Evolutionary conservation across 1,140 invertebrate genomes (phyloP), one percentile per base, ranked within the genome.

Genomic region (Euwallacea fornicatus): DNA sequence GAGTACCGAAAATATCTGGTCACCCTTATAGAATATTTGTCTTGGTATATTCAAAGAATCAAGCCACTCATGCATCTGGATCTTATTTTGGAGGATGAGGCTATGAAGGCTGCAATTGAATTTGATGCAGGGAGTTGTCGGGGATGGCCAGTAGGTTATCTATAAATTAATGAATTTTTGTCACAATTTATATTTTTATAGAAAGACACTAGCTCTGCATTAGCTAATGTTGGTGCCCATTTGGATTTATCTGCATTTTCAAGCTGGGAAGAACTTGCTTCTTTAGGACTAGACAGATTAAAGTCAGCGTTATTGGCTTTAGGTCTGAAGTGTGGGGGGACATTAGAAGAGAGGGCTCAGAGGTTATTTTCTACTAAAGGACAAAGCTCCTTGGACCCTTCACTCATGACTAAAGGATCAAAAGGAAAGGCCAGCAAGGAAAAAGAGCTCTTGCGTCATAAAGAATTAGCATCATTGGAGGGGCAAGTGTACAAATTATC

Each of bases 271-370:
- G 98, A 99, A 83, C 83, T 99, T 69, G 96, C 96, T 2, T 98
- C 96, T 7, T 84, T 99, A 7, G 98, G 98, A 50, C 82, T 99
- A 73, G 98, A 99, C 86, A 89, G 98, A 80, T 86, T 99, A 2
- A 99, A 99, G 82, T 97, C 95, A 11, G 98, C 97, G 8, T 83
- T 99, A 0, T 93, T 98, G 89, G 98, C 97, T 6, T 82, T 99
- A n/a, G 95, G 95, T 0, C 84, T 99, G 0, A 99, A 99, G 83
- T 99, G 98, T 86, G 98, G 98, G 68, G 98, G 97, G 4, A 98
- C 97, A 15, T 83, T 99, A 15, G 96, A 98, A 85, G 97, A 99
- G 85, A 85, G 98, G 76, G 98, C 98, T 6, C 93, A 98, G 79
- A 87, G 98, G 78, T 85, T 99, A 66, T 99, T 98, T 78, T 91